Conservation (phyloP, 2,797 vertebrate species). For the Chelonia mydas region DNA sequence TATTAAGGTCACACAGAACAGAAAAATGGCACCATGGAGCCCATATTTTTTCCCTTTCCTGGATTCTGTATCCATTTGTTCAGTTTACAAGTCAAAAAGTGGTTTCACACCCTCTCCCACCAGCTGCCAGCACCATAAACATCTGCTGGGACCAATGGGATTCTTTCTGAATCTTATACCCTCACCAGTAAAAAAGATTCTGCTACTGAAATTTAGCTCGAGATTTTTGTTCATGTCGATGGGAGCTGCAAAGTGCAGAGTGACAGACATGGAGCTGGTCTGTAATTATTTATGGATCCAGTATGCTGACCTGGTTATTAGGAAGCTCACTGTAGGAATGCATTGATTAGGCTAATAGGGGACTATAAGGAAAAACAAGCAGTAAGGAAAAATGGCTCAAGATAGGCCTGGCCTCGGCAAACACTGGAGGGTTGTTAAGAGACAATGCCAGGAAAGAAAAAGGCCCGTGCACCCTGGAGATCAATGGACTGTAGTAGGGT, state of each 20-base stretch:
- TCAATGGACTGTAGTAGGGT: background rate
- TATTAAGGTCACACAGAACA: conserved; percentile 81
- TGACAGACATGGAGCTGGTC: background rate
- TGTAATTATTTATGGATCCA: background rate
- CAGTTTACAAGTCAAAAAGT: conserved; percentile 42
- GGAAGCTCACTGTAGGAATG: background rate
- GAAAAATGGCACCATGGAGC: conserved; percentile 38
- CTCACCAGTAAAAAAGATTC: conserved; percentile 53
- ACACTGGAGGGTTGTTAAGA: background rate
- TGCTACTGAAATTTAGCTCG: conserved; percentile 7
- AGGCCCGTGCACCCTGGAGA: background rate
- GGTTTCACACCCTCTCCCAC: background rate
- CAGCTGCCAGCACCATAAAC: conserved; percentile 9
- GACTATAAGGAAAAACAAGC: background rate
- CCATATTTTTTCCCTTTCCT: conserved; percentile 48
- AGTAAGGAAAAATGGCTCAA: no score
- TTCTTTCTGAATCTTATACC: conserved; percentile 18
- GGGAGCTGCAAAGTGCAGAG: background rate
- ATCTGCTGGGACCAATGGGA: conserved; percentile 27
- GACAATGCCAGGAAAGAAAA: background rate
- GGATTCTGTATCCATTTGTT: conserved; percentile 60
- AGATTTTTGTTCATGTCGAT: background rate
- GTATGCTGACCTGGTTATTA: background rate
- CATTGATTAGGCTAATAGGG: background rate
- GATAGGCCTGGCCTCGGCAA: background rate